Evolutionary conservation across 2,113 vertebrate genomes (phyloP), one percentile per base, ranked within the genome.

Genomic region (Loxodonta africana): DNA sequence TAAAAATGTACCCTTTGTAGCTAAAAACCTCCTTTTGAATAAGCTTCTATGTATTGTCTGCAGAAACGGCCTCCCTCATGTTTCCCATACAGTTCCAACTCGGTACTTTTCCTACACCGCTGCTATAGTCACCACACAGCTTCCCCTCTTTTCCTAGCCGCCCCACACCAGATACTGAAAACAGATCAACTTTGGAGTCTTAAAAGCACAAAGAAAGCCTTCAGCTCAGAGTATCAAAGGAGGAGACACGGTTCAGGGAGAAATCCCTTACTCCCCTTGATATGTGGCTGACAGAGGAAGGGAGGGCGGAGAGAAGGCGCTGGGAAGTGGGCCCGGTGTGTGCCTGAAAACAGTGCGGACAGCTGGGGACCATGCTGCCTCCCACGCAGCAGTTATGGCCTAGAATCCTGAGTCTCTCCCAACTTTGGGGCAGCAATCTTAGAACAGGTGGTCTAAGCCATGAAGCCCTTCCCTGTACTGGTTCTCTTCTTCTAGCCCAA

Each of bases 381-480:
- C 83, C 65, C 71, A 9, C 44, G 48, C 48, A 23, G 53, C 3
- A 20, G 11, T 37, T 37, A 37, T 2, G 37, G 20, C 33, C 73
- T 33, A 17, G 30, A 77, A n/a, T 12, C 23, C 53, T 6, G 14
- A 18, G 51, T 30, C 25, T 23, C 63, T 5, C 26, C 23, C 30
- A 9, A 30, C 57, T 41, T 6, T 4, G 44, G 60, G 44, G 20
- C 0, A 28, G 21, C 48, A 37, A 20, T 71, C 53, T 51, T 18
- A 7, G 21, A 37, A 48, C 8, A 30, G n/a, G 37, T 8, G 11
- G 33, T 33, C 51, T 28, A 1, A 33, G 5, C 57, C 89, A 28
- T 0, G 7, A 86, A 0, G 65, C 53, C 8, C 26, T 15, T 33
- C 26, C 33, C 51, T 12, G 6, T 2, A 6, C 41, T 41, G 65